Percentiles rank a stretch among this genome's conserved stretches.
Conservation (phyloP, 2,888 invertebrate species). For the Caenorhabditis becei region DNA sequence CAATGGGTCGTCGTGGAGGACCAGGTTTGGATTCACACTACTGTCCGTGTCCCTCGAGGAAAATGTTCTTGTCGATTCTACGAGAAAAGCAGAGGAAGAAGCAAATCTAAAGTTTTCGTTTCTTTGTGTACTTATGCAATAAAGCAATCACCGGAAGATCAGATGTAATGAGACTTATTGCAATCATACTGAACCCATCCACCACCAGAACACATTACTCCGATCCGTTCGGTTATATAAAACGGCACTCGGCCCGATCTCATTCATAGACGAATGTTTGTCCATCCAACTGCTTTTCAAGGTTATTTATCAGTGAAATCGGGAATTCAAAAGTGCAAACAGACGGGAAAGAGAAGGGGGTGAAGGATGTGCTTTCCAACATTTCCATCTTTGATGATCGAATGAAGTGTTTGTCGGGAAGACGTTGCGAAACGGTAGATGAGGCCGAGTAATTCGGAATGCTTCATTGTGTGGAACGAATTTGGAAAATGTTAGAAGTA, state of each 20-base stretch:
- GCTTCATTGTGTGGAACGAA: not conserved
- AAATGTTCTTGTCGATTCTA: conserved; percentile 43
- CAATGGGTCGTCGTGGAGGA: conserved; percentile 50
- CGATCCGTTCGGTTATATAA: not conserved
- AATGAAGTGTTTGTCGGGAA: conserved; percentile 57
- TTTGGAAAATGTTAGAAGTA: too few species aligned
- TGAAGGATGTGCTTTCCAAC: conserved; percentile 24
- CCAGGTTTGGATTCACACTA: conserved; percentile 64
- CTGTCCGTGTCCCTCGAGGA: conserved; percentile 65
- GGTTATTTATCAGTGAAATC: conserved; percentile 59
- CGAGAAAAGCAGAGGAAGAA: conserved; percentile 21
- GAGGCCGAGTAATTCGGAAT: not conserved
- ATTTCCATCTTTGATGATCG: conserved; percentile 58
- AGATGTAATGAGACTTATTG: not conserved
- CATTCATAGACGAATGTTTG: conserved; percentile 29
- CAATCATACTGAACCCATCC: conserved; percentile 1
- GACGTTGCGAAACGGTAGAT: not conserved
- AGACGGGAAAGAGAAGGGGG: not conserved
- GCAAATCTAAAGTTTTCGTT: conserved; percentile 12
- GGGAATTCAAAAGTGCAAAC: conserved; percentile 44
- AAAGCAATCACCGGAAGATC: not conserved
- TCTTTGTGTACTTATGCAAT: not conserved
- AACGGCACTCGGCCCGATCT: not conserved
- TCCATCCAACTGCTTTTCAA: conserved; percentile 48
- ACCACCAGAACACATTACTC: not conserved